Conservation (phyloP, 2,113 vertebrate genomes). For the Zosterops hypoxanthus region DNA sequence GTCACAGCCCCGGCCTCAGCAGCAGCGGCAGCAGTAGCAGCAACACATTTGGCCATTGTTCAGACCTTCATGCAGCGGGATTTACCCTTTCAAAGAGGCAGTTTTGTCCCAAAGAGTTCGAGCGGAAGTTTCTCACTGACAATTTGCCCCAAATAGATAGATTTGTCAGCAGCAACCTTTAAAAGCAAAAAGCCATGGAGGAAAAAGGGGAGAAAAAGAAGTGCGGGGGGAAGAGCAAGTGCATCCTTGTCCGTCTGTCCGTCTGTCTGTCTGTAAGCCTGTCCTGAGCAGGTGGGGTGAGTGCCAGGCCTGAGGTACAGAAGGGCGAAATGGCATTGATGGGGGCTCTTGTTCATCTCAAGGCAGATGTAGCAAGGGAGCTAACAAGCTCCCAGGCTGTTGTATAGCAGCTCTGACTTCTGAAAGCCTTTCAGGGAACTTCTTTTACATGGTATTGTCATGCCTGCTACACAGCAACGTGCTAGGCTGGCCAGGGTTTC, state of each 20-base stretch:
- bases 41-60: conserved; percentile 99
- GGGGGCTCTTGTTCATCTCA: conserved; percentile 52
- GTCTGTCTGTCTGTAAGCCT: not conserved
- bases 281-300: conserved; percentile 13
- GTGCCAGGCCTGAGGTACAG: not conserved
- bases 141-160: conserved; percentile 99
- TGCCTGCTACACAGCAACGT: conserved; percentile 28
- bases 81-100: conserved; percentile 99
- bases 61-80: conserved; percentile 96
- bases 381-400: conserved; percentile 58
- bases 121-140: conserved; percentile 99
- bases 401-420: conserved; percentile 65
- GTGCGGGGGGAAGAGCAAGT: conserved; percentile 43
- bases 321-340: not conserved
- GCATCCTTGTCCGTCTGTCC: not conserved
- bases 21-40: conserved; percentile 88
- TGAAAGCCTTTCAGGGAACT: conserved; percentile 56
- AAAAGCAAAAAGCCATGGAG: conserved; percentile 79
- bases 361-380: conserved; percentile 64
- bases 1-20: conserved; percentile 92
- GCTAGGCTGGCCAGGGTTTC: not conserved
- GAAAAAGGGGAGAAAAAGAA: conserved; percentile 54
- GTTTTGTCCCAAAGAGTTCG: conserved; percentile 99
- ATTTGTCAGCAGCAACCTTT: conserved; percentile 97
- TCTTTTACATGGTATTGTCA: conserved; percentile 59